Base-by-base conservation (phyloP, 2,888 invertebrate genomes). In the Idaea aversata region DNA sequence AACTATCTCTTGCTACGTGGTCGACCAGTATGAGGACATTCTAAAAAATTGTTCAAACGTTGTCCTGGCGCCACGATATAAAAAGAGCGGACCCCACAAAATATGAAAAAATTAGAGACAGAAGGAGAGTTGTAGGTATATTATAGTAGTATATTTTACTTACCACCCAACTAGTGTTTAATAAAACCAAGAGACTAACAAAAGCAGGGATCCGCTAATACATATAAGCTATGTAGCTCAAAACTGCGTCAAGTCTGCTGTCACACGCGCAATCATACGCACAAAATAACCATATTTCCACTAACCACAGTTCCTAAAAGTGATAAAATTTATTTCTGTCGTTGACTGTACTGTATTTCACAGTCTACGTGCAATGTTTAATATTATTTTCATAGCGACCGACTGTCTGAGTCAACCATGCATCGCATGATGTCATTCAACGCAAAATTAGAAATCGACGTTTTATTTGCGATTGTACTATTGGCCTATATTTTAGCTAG, bases 391-490 rank as follows among this genome's bases (percentile, higher is more conserved):
- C 34, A 62, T 57, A 61, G 67, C 72, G 71, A 67, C 76, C 63
- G 62, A 72, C 73, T 64, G 75, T 68, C 73, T 77, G 77, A 80
- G 72, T 80, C 78, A 77, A 73, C 72, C 34, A 58, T 58, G 58
- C 58, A 58, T 58, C 58, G 58, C 58, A 75, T 81, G 81, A 82
- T 81, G 78, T 82, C 82, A 82, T 78, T 65, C 66, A 34, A 65
- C 34, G 72, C 74, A 66, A 72, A 81, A 77, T 80, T 81, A 80
- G 81, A 81, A 82, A 72, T 72, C 70, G 62, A 68, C 69, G 65
- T 62, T 62, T 57, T 62, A 59, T 47, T 47, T 15, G 34, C 34
- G 61, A 34, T 63, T 66, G 47, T 47, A 47, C 47, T 47, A 47
- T 47, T 47, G 47, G 47, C 47, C 47, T 47, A 47, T 47, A 47